Base-by-base conservation (phyloP, 2,797 vertebrate species). In the Chaunax sp. region DNA sequence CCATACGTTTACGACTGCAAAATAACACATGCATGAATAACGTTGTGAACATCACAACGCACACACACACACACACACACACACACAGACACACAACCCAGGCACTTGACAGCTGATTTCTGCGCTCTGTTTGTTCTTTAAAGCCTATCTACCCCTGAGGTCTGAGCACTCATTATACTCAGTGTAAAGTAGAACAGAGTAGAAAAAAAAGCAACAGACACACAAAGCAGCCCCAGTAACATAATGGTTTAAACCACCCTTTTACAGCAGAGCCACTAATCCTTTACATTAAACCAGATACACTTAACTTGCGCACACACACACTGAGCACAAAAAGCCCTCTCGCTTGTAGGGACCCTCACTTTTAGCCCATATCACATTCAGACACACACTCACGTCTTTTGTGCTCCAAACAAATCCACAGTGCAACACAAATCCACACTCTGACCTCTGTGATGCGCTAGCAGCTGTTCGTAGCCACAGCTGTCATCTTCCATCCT, bases 101-200 rank as follows among this genome's bases (percentile, higher is more conserved):
- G 67, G 73, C 63, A 6, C 74, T 66, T 77, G 79, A 82, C 81
- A 76, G 78, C 68, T 84, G 88, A 90, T 87, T 92, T 90, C 78
- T 88, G 76, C 45, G 69, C 85, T 88, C 85, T 88, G 82, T 87
- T 89, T 90, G 78, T 82, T 87, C 86, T 83, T 78, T 80, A 90
- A 92, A 92, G 81, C 82, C 78, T 82, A 70, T 72, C 75, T 49
- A 60, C 80, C 80, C 78, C 56, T 73, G 69, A 88, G 91, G 84
- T 86, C 78, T 70, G 68, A 76, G 52, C 51, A 64, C 56, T 85
- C 69, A 75, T 88, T 89, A 81, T 62, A 70, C 68, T 80, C 72
- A 72, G 72, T 52, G 72, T 72, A 87, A 90, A 90, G 64, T 80
- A 76, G 83, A 87, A 65, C 80, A 78, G 56, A 46, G 55, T 69